Evolutionary conservation across 2,888 invertebrate genomes (phyloP).

Genomic region (Cactoblastis cactorum): DNA sequence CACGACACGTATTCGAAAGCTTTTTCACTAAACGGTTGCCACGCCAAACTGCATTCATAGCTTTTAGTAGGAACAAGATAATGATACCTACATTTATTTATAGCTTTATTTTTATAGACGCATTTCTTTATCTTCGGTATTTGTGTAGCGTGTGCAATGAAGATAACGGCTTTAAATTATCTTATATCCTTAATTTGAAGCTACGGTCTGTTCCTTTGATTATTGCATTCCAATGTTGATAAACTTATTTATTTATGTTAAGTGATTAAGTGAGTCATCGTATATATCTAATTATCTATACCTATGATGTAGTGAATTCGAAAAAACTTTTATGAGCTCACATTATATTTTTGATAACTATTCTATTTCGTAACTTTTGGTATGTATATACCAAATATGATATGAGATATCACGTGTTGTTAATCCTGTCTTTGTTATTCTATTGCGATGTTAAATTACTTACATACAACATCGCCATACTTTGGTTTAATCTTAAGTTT

Average conservation of each 20-base stretch:
- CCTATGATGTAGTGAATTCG: slow-evolving; percentile 41
- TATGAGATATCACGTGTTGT: no score
- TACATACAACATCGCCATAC: no score
- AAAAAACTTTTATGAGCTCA: slow-evolving; percentile 40
- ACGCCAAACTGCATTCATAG: slow-evolving; percentile 8
- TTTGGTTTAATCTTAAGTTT: no score
- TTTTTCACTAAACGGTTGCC: slow-evolving; percentile 25
- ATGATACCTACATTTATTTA: not conserved
- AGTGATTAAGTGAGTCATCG: slow-evolving; percentile 46
- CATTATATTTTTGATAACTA: slow-evolving; percentile 32
- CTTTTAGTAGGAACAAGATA: no score
- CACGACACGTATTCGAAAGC: slow-evolving; percentile 45
- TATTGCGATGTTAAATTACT: no score
- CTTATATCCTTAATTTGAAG: slow-evolving; percentile 10
- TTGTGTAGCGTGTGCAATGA: slow-evolving; percentile 28
- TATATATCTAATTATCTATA: slow-evolving; percentile 21
- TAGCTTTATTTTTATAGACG: not conserved
- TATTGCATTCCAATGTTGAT: slow-evolving; percentile 40
- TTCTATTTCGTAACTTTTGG: slow-evolving; percentile 21
- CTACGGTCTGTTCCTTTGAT: slow-evolving; percentile 33
- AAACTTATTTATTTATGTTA: slow-evolving; percentile 38
- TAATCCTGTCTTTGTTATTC: no score
- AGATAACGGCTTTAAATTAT: not conserved
- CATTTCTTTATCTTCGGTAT: slow-evolving; percentile 16
- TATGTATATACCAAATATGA: no score